Evolutionary conservation across 2,888 invertebrate genomes (phyloP).

Genomic region (Julus scandinavius): DNA sequence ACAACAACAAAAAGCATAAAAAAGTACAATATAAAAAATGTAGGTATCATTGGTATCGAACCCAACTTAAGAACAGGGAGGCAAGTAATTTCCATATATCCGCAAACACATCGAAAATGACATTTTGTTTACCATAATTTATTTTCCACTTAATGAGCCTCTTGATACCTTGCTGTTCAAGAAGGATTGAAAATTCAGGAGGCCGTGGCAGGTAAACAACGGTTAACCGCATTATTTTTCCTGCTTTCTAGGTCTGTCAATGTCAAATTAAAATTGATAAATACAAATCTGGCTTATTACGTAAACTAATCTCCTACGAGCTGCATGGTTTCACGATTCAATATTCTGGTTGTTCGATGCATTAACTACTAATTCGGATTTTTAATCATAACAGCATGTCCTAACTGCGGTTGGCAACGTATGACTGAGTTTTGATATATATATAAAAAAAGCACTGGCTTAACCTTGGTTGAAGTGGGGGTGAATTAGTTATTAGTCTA

Average conservation of each 20-base stretch:
- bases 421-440: background rate
- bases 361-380: background rate
- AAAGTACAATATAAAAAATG: too few species aligned
- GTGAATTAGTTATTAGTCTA: conserved; percentile 13
- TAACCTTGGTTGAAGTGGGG: conserved; percentile 38
- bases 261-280: background rate
- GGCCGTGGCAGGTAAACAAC: background rate
- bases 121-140: too few species aligned
- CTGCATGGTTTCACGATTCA: conserved; percentile 21
- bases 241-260: background rate
- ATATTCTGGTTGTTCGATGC: too few species aligned
- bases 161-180: too few species aligned
- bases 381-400: conserved; percentile 3
- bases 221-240: background rate
- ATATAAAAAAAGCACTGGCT: background rate
- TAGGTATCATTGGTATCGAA: too few species aligned
- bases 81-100: too few species aligned
- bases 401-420: background rate
- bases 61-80: too few species aligned
- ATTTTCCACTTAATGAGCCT: too few species aligned
- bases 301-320: background rate
- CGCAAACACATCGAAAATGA: too few species aligned
- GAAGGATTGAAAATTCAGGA: too few species aligned
- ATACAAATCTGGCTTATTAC: background rate
- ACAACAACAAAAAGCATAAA: too few species aligned